Evolutionary conservation across 2,888 invertebrate species (phyloP), one percentile per base, ranked within the genome.

Genomic region (Phrixothrix hirtus): DNA sequence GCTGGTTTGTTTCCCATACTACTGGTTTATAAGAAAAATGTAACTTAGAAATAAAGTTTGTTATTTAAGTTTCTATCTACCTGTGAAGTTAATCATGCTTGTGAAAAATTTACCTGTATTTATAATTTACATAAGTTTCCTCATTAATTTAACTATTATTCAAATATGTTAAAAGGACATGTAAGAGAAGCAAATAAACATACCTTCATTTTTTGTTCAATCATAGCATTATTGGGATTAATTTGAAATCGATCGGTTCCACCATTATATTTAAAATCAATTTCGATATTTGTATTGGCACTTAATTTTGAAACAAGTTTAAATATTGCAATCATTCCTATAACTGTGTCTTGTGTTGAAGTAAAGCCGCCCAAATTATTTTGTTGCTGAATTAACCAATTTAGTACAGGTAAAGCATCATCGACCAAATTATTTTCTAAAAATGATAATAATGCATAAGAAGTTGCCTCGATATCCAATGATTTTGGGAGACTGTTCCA

Each of bases 381-480:
- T 61, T 86, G 78, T 66, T 89, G 88, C 16, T 80, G 78, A 5
- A 88, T 78, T 13, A 91, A 75, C 90, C 90, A 91, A 44, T 84
- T 81, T 65, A 89, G 80, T 21, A 89, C 77, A 0, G 88, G 85
- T 15, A 87, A 72, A 0, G 83, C 77, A 57, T 83, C 83, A 52
- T 67, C 69, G 4, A 75, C 50, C 36, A 73, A 59, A 48, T 75
- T 76, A 2, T 75, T 74, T 46, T 81, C 79, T 9, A 85, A 67
- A 69, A 85, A 84, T 0, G 91, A 85, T 45, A 94, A 78, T 46
- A 97, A 77, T 0, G 87, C 89, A 74, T 96, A 97, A 0, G 95
- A 86, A 0, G 96, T 95, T 62, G 92, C 90, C 73, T 92, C 92
- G 2, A 96, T 84, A 61, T 89, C 86, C 1, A 88, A 83, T 0